Percentiles rank a stretch among this genome's conserved stretches.
Conservation (phyloP, 2,113 vertebrate genomes). For the Desmodus rotundus region DNA sequence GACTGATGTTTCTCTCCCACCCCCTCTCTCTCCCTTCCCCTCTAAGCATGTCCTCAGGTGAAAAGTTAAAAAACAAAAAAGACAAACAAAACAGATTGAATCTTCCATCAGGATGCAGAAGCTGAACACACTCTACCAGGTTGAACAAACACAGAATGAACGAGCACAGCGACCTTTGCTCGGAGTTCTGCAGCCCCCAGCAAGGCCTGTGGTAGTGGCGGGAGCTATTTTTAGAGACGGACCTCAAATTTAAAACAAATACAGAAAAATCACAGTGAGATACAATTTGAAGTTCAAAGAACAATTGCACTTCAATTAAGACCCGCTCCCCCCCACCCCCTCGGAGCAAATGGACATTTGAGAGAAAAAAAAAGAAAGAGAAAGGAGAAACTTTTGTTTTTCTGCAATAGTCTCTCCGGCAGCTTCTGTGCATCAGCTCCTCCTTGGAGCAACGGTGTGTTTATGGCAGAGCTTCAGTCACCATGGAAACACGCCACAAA, state of each 20-base stretch:
- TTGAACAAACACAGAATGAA: slow-evolving; percentile 31
- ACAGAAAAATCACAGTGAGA: neutral
- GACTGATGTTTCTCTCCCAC: too few species aligned
- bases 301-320: neutral
- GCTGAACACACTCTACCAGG: neutral
- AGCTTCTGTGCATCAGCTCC: neutral
- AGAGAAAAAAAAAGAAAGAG: neutral
- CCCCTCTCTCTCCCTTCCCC: too few species aligned
- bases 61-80: too few species aligned
- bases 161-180: neutral
- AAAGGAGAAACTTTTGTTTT: neutral
- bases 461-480: slow-evolving; percentile 40
- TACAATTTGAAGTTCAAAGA: neutral
- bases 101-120: slow-evolving; percentile 24
- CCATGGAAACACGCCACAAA: slow-evolving; percentile 65
- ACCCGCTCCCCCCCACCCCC: neutral
- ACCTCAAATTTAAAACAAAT: slow-evolving; percentile 36
- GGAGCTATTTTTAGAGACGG: slow-evolving; percentile 39
- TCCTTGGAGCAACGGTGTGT: neutral
- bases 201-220: slow-evolving; percentile 54
- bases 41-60: too few species aligned
- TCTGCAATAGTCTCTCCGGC: neutral
- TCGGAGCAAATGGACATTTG: neutral
- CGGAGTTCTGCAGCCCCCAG: slow-evolving; percentile 25
- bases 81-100: too few species aligned